These are phyloP conservation scores for Benitochromis conjunctus DNA, from an alignment of 2,113 vertebrate genomes.

Conservation along the genomic window DNA sequence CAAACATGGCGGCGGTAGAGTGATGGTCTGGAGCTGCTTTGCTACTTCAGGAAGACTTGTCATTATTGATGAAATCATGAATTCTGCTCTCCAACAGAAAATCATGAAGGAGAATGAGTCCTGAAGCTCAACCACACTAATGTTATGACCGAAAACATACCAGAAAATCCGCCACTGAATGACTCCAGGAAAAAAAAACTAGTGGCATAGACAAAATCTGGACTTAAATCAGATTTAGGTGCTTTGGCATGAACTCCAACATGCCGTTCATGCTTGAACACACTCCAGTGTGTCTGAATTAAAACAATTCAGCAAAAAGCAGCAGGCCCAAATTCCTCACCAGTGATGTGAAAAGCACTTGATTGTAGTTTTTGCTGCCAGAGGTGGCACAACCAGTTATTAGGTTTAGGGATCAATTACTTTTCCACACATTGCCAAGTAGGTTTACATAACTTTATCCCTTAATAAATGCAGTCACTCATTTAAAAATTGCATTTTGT, in stretches of 20 bases:
- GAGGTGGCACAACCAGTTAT: neutral
- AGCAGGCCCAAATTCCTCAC: neutral
- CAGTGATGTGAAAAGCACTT: neutral
- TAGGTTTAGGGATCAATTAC: neutral
- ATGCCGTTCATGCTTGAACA: neutral
- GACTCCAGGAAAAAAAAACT: neutral
- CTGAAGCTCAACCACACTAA: neutral
- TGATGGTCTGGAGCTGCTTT: neutral
- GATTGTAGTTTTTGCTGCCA: neutral
- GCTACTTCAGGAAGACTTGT: neutral
- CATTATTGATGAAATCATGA: neutral
- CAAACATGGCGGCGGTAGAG: neutral
- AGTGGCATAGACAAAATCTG: neutral
- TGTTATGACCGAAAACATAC: neutral
- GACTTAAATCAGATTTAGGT: neutral
- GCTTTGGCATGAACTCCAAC: neutral
- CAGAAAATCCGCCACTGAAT: neutral
- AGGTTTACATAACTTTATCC: neutral
- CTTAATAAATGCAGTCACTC: neutral
- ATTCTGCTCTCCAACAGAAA: neutral
- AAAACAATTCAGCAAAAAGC: neutral
- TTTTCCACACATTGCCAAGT: neutral
- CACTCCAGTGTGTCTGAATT: neutral
- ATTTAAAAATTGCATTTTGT: neutral
- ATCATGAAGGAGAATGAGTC: neutral